These are phyloP conservation scores for Drosophila eohydei DNA, from an alignment of 2,888 invertebrate species.

Conservation along the genomic window DNA sequence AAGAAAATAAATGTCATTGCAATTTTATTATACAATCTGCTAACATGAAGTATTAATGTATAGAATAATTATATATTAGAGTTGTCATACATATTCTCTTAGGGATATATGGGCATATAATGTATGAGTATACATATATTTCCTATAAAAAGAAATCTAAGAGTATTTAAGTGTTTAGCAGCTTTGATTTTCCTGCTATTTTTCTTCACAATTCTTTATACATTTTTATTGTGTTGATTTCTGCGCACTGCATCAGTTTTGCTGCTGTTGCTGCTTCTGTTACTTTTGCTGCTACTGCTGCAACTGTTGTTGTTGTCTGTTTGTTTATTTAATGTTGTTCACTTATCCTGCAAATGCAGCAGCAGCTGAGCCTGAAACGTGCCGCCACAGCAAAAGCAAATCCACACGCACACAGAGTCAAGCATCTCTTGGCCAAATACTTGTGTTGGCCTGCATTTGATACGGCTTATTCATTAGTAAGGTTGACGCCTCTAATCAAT, in stretches of 20 bases:
- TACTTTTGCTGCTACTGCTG: constrained; percentile 18
- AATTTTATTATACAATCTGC: too few species aligned
- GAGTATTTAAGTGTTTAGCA: background rate
- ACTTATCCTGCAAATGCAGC: constrained; percentile 56
- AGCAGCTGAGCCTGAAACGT: constrained; percentile 5
- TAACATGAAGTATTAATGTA: too few species aligned
- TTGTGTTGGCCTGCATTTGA: background rate
- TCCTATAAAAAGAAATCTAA: background rate
- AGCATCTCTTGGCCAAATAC: constrained; percentile 1
- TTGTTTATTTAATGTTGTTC: constrained; percentile 67
- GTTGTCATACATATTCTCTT: too few species aligned
- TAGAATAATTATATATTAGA: too few species aligned
- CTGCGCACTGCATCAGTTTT: constrained; percentile 51
- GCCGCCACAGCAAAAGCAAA: background rate
- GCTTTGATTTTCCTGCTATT: background rate
- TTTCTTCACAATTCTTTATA: constrained; percentile 5
- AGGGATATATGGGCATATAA: background rate
- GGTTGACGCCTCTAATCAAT: constrained; percentile 72
- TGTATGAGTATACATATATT: background rate
- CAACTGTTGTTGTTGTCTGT: constrained; percentile 40
- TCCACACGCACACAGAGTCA: background rate
- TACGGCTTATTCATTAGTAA: constrained; percentile 59
- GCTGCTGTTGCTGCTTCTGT: constrained; percentile 15
- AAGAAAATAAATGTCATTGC: too few species aligned
- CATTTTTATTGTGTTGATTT: constrained; percentile 31